Evolutionary conservation across 2,797 vertebrate genomes (phyloP), one percentile per base, ranked within the genome.

Genomic region (Acanthis flammea): DNA sequence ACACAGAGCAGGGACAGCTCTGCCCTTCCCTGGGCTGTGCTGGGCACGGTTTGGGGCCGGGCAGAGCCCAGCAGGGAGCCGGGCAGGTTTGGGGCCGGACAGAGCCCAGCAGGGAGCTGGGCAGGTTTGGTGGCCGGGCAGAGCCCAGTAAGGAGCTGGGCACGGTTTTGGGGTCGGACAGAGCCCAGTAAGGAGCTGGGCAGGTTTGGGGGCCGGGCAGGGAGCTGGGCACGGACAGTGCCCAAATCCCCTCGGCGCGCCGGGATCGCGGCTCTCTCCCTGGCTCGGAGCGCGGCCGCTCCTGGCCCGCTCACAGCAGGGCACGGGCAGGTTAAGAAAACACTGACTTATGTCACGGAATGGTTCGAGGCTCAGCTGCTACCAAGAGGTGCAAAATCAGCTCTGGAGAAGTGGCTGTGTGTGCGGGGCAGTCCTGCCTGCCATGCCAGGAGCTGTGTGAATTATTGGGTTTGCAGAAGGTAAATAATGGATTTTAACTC

Each of bases 281-380:
- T 1, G 81, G 62, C 60, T 90, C 44, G 12, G 90, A 50, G 86
- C 7, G 14, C 93, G 91, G 95, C 96, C 66, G 95, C 85, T 48
- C 11, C 39, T 2, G 82, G 80, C 66, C 58, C 60, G 72, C 87
- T 62, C 30, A 4, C 86, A 72, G 88, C 12, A 41, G 96, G 95
- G 92, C 96, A 94, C 37, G 28, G 76, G 51, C 83, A 12, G 95
- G 88, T 93, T 95, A 96, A 87, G 67, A 57, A 95, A 97, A 96
- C 95, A 93, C 70, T 60, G 84, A 44, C 65, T 92, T 73, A 44
- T 27, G 92, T 53, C 92, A 95, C 61, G 62, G 67, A 90, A 68
- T 14, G 86, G 44, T 82, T 68, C 73, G 42, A 73, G 88, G 95
- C 90, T 95, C 94, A 92, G 55, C 91, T 88, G 92, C 96, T 96